Evolutionary conservation across 2,797 vertebrate genomes (phyloP), one percentile per base, ranked within the genome.

Genomic region (Allobates femoralis): DNA sequence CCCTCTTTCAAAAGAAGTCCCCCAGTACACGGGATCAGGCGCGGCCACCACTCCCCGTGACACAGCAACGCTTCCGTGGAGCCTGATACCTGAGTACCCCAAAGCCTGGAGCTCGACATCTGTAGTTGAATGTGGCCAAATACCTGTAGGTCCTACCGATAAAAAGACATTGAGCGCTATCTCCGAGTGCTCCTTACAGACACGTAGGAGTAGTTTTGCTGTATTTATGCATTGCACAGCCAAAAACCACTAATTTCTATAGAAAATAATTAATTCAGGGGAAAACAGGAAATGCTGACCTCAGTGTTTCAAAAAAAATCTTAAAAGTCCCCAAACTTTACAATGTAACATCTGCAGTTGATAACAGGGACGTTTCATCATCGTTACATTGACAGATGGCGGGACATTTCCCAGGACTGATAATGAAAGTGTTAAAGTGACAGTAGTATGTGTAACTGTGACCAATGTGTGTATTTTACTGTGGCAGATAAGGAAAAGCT

Each of bases 381-480:
- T 37, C 14, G 41, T 83, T 82, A 71, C 4, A 21, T n/a, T 81
- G 79, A 56, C 51, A 81, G 30, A 82, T 71, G 66, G 21, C 15
- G 26, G 51, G 11, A 21, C 34, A 80, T 62, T 56, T 58, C 51
- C 28, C 74, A 73, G 1, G 16, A 32, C 50, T 41, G 81, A 83
- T 73, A 83, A 71, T 16, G 21, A 55, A 58, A 83, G 71, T 84
- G 69, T 84, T 60, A 62, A 84, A 60, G 55, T 84, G 55, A 84
- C 69, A 75, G 56, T 26, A 15, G 78, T 60, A 53, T 73, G 23
- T 28, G 51, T 28, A 26, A 26, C 30, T 46, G 34, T 83, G 71
- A 83, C 51, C 58, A 32, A 83, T 28, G 30, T 71, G 66, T 56
- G 32, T 55, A 37, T 73, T 34, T 41, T 37, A 60, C 81, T 19